Base-by-base conservation (phyloP, 53 echinoderm and acorn worm genomes). In the Patiria pectinifera region DNA sequence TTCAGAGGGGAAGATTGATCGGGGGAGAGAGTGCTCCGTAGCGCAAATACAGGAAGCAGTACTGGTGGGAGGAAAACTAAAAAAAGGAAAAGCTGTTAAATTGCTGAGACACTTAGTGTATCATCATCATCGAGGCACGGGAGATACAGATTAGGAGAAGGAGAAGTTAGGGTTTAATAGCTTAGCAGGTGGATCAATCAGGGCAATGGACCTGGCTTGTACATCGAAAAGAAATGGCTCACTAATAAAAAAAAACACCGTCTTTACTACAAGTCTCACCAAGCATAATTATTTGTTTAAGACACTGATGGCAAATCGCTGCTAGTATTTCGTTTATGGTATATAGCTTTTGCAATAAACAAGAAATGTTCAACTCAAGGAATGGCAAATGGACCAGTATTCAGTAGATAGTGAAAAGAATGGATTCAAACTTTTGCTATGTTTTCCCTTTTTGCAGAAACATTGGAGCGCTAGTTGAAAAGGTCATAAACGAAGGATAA, bases 1-100 rank as follows among this genome's bases (percentile, higher is more conserved):
- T 86, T 72, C 70, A 19, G 46, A 13, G 62, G 61, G 11, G 8
- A 78, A 89, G 89, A 89, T 89, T 89, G 89, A 89, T 89, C 15
- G 59, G 6, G 22, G n/a, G 19, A 19, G 16, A 18, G 87, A 89
- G 89, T 79, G 89, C 62, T 89, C 78, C 4, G 78, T 5, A 71
- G 71, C 3, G 48, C 58, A 86, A 72, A 86, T 86, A 75, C 76
- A 86, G 58, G 86, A 86, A 72, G 76, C 58, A 53, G 53, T 46
- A 2, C 6, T 43, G 48, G 62, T 13, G 24, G 75, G 7, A 79
- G 11, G 47, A 79, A 45, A 83, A 83, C 58, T 2, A 83, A 83
- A 83, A 59, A 83, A 3, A 0, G 47, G 72, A 58, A 71, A 86
- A 48, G 49, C 76, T 48, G 2, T 45, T 75, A 48, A 86, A 86